Base-by-base conservation (phyloP, 2,113 vertebrate species). In the Engraulis encrasicolus region DNA sequence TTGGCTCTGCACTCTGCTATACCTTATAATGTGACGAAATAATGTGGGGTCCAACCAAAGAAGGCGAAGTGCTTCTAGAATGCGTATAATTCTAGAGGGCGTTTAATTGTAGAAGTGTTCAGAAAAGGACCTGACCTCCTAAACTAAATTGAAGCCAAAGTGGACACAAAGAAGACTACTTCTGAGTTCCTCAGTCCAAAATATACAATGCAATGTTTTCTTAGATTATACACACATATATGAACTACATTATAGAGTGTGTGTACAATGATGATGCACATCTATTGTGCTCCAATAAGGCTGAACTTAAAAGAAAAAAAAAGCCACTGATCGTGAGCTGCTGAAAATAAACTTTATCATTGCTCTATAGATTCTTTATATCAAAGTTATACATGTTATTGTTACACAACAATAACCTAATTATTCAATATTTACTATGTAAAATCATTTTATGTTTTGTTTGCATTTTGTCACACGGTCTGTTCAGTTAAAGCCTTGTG, bases 401-500 rank as follows among this genome's bases (percentile, higher is more conserved):
- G 79, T 89, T 40, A 34, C 87, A 90, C 91, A 87, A 9, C 85
- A 89, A 89, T 83, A 83, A 82, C 91, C 89, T 91, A 88, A 90
- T 85, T 85, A 34, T 89, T 84, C 88, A 61, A 66, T 66, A 91
- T 93, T 94, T 93, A 93, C 92, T 87, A 82, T 94, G 90, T 93
- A 93, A 94, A 94, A 88, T 87, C 89, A 78, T 88, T 83, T 78
- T 78, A 84, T 66, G 0, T n/a, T 81, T 45, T 20, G 27, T 45
- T 81, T 20, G 74, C 84, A 15, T 20, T 79, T 34, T 48, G 81
- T 83, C 81, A 48, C 50, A 52, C 54, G 31, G 58, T 31, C 23
- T 66, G 58, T 66, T n/a, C 23, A 31, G 5, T 27, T 0, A 58
- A 20, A 58, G 54, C 54, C 19, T 19, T 58, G 20, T 58, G 54